Conservation (phyloP, 2,113 vertebrate genomes). For the Strigops habroptila region DNA sequence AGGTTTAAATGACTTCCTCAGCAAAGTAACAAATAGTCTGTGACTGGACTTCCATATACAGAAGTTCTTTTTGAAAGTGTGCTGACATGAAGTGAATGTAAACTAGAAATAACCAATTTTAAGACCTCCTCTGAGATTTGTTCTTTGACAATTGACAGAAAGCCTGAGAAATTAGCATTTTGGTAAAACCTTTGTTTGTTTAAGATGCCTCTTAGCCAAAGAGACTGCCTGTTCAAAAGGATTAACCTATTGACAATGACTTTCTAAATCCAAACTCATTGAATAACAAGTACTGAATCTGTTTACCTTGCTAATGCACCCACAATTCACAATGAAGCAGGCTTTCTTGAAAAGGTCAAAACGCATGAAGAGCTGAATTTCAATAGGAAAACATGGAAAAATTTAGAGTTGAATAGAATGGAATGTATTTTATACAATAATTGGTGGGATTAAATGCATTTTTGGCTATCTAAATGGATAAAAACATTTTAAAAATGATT, state of each 20-base stretch:
- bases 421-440: slow-evolving; percentile 22
- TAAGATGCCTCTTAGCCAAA: slow-evolving; percentile 74
- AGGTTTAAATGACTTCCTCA: slow-evolving; percentile 63
- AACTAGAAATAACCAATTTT: slow-evolving; percentile 70
- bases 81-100: slow-evolving; percentile 61
- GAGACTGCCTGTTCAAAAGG: slow-evolving; percentile 72
- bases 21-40: slow-evolving; percentile 56
- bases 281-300: slow-evolving; percentile 78
- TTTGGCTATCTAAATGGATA: neutral
- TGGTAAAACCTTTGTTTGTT: slow-evolving; percentile 76
- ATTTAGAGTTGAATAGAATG: neutral
- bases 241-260: slow-evolving; percentile 83
- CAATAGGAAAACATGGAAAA: slow-evolving; percentile 59
- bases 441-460: neutral
- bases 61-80: slow-evolving; percentile 64
- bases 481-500: neutral
- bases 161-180: slow-evolving; percentile 75
- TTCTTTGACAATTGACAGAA: slow-evolving; percentile 70
- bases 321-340: slow-evolving; percentile 74
- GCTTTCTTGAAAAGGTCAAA: slow-evolving; percentile 78
- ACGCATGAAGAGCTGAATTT: slow-evolving; percentile 72
- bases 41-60: slow-evolving; percentile 53
- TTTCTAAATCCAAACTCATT: slow-evolving; percentile 74
- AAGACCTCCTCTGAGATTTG: slow-evolving; percentile 57
- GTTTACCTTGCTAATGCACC: slow-evolving; percentile 80